Base-by-base conservation (phyloP, 92 coral and sea anemone genomes). In the Pocillopora meandrina region DNA sequence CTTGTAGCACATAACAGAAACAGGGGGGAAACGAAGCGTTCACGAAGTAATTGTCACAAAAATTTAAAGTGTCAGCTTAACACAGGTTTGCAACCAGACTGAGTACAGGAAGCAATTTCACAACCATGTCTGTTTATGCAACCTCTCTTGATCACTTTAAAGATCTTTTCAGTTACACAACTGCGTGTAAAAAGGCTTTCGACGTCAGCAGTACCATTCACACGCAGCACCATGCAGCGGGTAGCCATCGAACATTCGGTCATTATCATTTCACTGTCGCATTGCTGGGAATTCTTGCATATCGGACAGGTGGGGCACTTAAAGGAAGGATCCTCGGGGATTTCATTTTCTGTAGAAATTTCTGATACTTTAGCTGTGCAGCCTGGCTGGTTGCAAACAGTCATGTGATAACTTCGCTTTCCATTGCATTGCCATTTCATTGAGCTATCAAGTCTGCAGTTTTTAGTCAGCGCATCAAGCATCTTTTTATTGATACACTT, bases 261-360 rank as follows among this genome's bases (percentile, higher is more conserved):
- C 76, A 76, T 56, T 20, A 21, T 18, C 21, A 66, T 31, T 19
- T 76, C 70, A 57, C 59, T 36, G 49, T 84, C 59, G 82, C 85
- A 81, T 58, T 70, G 77, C 34, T 31, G 6, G 5, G 85, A 57
- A 9, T 76, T 57, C 55, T 19, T 71, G 65, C 76, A 56, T 19
- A 56, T 59, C 19, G 68, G 77, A 55, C 85, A 81, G 36, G 85
- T 81, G 67, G 85, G 85, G 36, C 85, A 81, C 61, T 57, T 26
- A 71, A 81, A 81, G n/a, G 70, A 34, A 14, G 67, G 4, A 34
- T 71, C 70, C 33, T 42, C 56, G 18, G 47, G 36, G 1, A 1
- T 20, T 15, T 59, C 23, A 14, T 36, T 49, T 15, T 47, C 61
- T 12, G 17, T 4, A 3, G 16, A 13, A 33, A 55, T 16, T 35